phyloP scores from a whole-genome alignment of 2,113 vertebrate species.

The Galeopterus variegatus region DNA sequence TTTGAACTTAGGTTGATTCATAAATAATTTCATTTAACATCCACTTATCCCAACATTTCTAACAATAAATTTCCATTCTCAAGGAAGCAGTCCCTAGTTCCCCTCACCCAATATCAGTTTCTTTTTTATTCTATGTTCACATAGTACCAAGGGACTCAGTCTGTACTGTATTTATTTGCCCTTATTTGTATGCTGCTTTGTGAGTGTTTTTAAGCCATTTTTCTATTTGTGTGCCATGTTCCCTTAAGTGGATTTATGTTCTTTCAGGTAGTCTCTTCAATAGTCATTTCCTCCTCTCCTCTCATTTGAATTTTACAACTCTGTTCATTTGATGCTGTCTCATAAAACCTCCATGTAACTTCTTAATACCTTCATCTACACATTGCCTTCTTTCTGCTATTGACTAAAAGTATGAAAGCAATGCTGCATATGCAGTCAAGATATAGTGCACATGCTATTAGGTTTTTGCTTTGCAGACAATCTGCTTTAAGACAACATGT shows the following conservation, averaged over 20 bases:
- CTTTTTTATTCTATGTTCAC: neutral
- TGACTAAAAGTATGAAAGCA: conserved; percentile 3
- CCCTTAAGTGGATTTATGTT: conserved; percentile 47
- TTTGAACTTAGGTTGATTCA: conserved; percentile 32
- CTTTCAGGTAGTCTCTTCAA: conserved; percentile 45
- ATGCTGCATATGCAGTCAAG: neutral
- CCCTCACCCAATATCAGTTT: neutral
- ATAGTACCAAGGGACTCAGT: neutral
- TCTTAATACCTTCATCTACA: conserved; percentile 49
- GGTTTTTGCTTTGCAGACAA: neutral
- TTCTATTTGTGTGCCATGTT: neutral
- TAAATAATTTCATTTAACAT: neutral
- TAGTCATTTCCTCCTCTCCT: conserved; percentile 28
- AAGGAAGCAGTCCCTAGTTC: neutral
- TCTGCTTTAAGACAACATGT: conserved; percentile 25
- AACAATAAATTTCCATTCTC: neutral
- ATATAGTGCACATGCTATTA: neutral
- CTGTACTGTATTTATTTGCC: conserved; percentile 36
- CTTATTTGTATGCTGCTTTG: conserved; percentile 23
- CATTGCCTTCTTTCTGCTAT: neutral
- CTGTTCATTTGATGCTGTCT: conserved; percentile 24
- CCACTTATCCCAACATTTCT: neutral
- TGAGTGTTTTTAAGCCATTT: conserved; percentile 44
- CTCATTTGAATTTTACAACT: conserved; percentile 65
- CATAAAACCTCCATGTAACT: conserved; percentile 43